Conservation (phyloP, 1,140 invertebrate species). For the Drosophila lacertosa region DNA sequence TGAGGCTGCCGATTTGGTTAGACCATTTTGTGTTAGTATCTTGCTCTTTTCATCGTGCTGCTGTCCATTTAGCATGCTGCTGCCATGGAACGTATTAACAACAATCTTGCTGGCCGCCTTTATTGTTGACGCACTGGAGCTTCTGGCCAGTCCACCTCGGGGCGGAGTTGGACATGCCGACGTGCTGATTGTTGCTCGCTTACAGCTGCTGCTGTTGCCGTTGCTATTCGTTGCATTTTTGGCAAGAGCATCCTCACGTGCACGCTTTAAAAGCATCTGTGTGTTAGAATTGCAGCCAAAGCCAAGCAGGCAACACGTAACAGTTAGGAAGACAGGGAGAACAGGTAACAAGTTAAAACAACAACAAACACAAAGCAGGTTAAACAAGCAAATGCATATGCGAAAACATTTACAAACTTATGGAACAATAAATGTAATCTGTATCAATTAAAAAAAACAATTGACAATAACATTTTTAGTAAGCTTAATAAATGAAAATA, state of each 20-base stretch:
- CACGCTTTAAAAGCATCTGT: conserved; percentile 83
- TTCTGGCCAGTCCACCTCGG: conserved; percentile 12
- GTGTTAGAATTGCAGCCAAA: conserved; percentile 55
- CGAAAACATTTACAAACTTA: too few relatives aligned
- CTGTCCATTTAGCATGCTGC: conserved; percentile 71
- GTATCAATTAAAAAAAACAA: too few relatives aligned
- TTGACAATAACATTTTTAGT: too few relatives aligned
- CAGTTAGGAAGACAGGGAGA: conserved; percentile 4
- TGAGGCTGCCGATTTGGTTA: conserved; percentile 75
- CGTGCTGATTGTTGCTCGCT: conserved; percentile 42
- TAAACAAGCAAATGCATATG: too few relatives aligned
- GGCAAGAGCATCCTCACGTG: conserved; percentile 64
- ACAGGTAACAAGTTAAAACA: not conserved
- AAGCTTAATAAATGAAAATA: too few relatives aligned
- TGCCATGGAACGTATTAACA: conserved; percentile 81
- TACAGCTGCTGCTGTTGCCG: conserved; percentile 33
- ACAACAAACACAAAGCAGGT: too few relatives aligned
- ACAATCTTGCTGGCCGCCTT: conserved; percentile 73
- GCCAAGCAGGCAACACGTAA: conserved; percentile 29
- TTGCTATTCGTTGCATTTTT: conserved; percentile 48
- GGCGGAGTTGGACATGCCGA: conserved; percentile 39
- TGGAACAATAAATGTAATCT: too few relatives aligned
- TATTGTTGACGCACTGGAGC: conserved; percentile 50
- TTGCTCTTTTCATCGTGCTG: conserved; percentile 72
- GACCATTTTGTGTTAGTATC: conserved; percentile 76